Base-by-base conservation (phyloP, 2,888 invertebrate species). In the Leucoma salicis region DNA sequence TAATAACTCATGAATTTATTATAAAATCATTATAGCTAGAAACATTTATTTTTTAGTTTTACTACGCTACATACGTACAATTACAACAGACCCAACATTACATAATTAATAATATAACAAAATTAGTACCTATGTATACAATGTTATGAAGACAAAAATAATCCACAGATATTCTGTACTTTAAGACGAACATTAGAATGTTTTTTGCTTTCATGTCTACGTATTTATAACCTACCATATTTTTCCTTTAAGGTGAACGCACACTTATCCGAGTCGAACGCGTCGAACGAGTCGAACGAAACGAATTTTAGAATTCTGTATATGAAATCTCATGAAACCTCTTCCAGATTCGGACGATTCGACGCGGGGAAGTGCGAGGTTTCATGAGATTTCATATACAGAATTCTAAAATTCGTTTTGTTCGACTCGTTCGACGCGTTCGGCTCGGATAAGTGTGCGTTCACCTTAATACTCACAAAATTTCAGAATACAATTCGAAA, bases 21-120 rank as follows among this genome's bases (percentile, higher is more conserved):
- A 14, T 18, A 14, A 25, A 38, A 14, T 16, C 13, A n/a, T 42
- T 8, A 29, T 43, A 25, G 14, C 31, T 39, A 38, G 15, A 35
- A 31, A 37, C 27, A 35, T 28, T 32, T 35, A 39, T 35, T 14
- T 13, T 39, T 36, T 34, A 43, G 42, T 34, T 31, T 39, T 37
- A 42, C 14, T 14, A 45, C 14, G 12, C 53, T 33, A 43, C 27
- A 41, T 29, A 27, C 28, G 8, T 39, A 16, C 29, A 31, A 43
- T 41, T 59, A 60, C 55, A 55, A 60, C 60, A 60, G 57, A 51
- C 33, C 39, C 39, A 39, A n/a, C 39, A 21, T 29, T 11, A 13
- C 25, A n/a, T 29, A 29, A 29, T 21, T 29, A 28, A 12, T 28
- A 29, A 29, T 29, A 21, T 29, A 41, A 35, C 35, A 40, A 40